Evolutionary conservation across 92 coral and sea anemone genomes (phyloP), one percentile per base, ranked within the genome.

Genomic region (Galaxea fascicularis): DNA sequence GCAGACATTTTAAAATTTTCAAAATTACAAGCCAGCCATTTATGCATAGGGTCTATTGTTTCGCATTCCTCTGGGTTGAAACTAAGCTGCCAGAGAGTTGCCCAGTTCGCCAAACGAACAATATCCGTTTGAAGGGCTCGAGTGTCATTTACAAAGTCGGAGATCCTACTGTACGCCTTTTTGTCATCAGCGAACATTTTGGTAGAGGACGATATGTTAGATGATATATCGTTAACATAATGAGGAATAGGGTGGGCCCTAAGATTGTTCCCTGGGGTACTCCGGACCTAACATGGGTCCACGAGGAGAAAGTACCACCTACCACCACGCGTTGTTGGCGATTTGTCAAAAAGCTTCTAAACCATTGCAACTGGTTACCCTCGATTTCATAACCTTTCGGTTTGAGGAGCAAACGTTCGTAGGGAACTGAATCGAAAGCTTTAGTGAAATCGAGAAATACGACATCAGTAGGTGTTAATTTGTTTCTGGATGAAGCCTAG

Each of bases 251-350:
- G 28, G 71, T 71, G 3, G 85, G 79, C 10, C 89, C 89, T 4
- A 86, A 51, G 45, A 86, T 67, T 65, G 85, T 77, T 49, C 85
- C 85, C 71, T 66, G 85, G 11, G 65, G 89, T 77, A 86, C 84
- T 39, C 85, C 72, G 24, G 89, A 85, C 29, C 8, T 59, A 5
- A 78, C 73, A 5, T 47, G 45, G 21, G 84, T 14, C 84, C 79
- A 78, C 47, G 69, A 68, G 25, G 77, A 71, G 24, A 3, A 78
- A 12, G 85, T 51, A 28, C 78, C 69, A 4, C 77, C 45, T 18
- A 83, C 78, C 5, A 51, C 70, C 26, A 82, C 70, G 10, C 80
- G 70, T 35, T 82, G 87, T 52, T 82, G 52, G 9, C 71, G 60
- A 49, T 54, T 53, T 13, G 66, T 71, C 0, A 84, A 64, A 44